Percentiles rank a stretch among this genome's conserved stretches.
These are phyloP conservation scores for Scolanthus callimorphus DNA, from an alignment of 92 coral and sea anemone genomes.

Conservation along the genomic window DNA sequence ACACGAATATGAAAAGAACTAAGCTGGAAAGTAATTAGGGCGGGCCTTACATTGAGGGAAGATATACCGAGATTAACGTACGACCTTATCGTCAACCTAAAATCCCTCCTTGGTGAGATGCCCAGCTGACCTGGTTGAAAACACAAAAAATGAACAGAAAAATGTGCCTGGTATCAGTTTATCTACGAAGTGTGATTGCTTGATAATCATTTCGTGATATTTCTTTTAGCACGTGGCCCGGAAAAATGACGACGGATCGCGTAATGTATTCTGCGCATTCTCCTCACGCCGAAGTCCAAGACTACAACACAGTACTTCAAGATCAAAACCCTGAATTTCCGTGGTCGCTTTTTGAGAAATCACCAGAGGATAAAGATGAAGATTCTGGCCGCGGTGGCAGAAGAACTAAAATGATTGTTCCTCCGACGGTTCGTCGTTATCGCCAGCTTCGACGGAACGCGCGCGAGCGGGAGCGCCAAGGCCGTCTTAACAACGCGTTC, in stretches of 20 bases:
- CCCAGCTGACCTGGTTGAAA: not conserved
- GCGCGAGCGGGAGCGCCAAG: constrained; percentile 95
- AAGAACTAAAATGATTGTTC: constrained; percentile 66
- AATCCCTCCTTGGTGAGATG: not conserved
- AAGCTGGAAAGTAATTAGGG: too few species aligned
- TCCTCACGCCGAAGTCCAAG: constrained; percentile 11
- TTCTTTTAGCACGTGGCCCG: not conserved
- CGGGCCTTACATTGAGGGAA: too few species aligned
- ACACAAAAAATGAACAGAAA: not conserved
- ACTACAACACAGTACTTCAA: constrained; percentile 11
- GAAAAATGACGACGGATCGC: not conserved
- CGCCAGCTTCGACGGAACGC: constrained; percentile 98
- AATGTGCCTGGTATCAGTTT: not conserved
- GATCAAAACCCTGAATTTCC: constrained; percentile 37
- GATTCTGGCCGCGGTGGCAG: constrained; percentile 42
- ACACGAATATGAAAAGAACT: too few species aligned
- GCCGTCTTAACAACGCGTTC: constrained; percentile 91
- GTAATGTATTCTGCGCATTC: not conserved
- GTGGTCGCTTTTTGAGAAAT: constrained; percentile 37
- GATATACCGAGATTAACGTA: too few species aligned
- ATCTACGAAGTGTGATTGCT: too few species aligned
- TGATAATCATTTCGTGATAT: not conserved
- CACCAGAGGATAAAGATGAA: constrained; percentile 43
- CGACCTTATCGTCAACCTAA: not conserved
- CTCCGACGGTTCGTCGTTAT: constrained; percentile 81